Evolutionary conservation across 2,113 vertebrate genomes (phyloP), one percentile per base, ranked within the genome.

Genomic region (Prunella fulvescens): DNA sequence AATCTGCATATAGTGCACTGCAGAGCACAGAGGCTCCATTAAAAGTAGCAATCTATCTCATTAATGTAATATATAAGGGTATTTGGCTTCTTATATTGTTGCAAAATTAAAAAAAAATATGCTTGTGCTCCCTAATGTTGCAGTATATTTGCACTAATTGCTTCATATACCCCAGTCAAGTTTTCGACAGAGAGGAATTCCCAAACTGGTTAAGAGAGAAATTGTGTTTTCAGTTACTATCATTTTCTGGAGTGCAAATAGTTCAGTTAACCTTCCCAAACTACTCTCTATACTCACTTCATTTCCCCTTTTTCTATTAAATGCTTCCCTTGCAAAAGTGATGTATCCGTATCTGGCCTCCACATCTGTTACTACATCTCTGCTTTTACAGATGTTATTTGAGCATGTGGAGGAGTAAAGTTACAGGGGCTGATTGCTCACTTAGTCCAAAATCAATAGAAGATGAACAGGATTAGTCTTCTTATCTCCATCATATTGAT

Each of bases 51-150:
- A 96, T 98, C 93, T 94, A 96, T 95, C 96, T 98, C 97, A 98
- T 98, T 98, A 98, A 97, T 97, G 96, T 95, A 97, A 98, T 98
- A 97, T 97, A 94, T 93, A 97, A 97, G 80, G 87, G 72, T 97
- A 97, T 97, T 97, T 97, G 95, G 91, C 73, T 93, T 91, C 77
- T 96, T 96, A 93, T 95, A 81, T 94, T 96, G 95, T 97, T 96
- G 81, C 78, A 97, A 97, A 96, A 95, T 93, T 89, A 76, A 76
- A 80, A 86, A 90, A 86, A 54, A 91, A 35, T 37, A 85, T 12
- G 44, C 44, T 95, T 7, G 5, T 86, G 45, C 83, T 97, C 83
- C 28, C 19, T 83, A 93, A 96, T 57, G 60, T 71, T 73, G 47
- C 82, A 40, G 4, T 83, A 89, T 97, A 91, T 96, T 96, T 97